phyloP scores from a whole-genome alignment of 2,888 invertebrate genomes.

The Limnephilus rhombicus region DNA sequence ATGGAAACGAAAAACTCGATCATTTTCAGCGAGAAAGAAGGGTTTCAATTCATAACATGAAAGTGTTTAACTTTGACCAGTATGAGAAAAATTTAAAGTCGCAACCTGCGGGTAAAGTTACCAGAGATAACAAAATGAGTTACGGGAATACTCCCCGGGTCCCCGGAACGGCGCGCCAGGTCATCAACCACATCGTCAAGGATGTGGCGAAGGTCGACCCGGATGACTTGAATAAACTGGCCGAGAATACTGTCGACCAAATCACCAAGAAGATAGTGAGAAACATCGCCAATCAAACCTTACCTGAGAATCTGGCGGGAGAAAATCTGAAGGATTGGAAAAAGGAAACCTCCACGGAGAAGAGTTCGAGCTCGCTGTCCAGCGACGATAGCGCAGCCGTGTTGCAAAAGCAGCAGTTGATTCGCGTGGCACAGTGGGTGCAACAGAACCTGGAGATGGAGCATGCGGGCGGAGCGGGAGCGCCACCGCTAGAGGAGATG shows the following conservation, averaged over 20 bases:
- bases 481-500: slow-evolving; percentile 62
- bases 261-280: slow-evolving; percentile 63
- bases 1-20: slow-evolving; percentile 32
- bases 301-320: slow-evolving; percentile 49
- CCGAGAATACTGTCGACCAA: slow-evolving; percentile 68
- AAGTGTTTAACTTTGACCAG: slow-evolving; percentile 78
- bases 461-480: slow-evolving; percentile 71
- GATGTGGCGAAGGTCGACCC: slow-evolving; percentile 64
- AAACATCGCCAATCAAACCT: slow-evolving; percentile 59
- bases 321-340: slow-evolving; percentile 61
- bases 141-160: slow-evolving; percentile 75
- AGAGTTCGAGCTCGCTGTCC: slow-evolving; percentile 76
- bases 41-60: slow-evolving; percentile 67
- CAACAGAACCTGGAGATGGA: slow-evolving; percentile 80
- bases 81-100: slow-evolving; percentile 75
- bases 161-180: slow-evolving; percentile 74
- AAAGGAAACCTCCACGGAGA: slow-evolving; percentile 69
- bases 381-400: slow-evolving; percentile 78
- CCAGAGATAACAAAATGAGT: slow-evolving; percentile 74
- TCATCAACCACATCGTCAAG: slow-evolving; percentile 51
- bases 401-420: slow-evolving; percentile 81
- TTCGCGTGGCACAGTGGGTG: slow-evolving; percentile 88
- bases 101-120: slow-evolving; percentile 70
- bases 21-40: slow-evolving; percentile 46
- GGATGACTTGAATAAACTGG: slow-evolving; percentile 69